Evolutionary conservation across 2,888 invertebrate genomes (phyloP), one percentile per base, ranked within the genome.

Genomic region (Sminthurinus aureus): DNA sequence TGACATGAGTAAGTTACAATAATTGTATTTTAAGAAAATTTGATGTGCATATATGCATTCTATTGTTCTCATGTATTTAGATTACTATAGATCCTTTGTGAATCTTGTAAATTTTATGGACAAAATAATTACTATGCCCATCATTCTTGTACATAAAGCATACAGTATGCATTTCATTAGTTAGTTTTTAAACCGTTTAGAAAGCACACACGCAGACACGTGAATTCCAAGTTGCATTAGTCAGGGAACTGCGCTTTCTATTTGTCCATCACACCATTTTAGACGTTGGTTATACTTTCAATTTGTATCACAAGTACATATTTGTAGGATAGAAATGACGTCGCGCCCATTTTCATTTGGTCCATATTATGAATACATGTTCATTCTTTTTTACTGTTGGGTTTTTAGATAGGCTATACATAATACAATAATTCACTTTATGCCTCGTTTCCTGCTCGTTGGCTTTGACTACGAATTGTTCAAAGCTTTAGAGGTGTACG

Each of bases 1-100:
- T 66, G 89, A 90, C 84, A 90, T 90, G 89, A 89, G 90, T 90
- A 87, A 87, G 89, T 73, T n/a, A 38, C 24, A 58, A 38, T 38
- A 6, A 4, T 38, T 4, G 3, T 38, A 38, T 38, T 38, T 38
- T 38, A 38, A 38, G 38, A 38, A 38, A 38, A 4, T 38, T 38
- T 38, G n/a, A n/a, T n/a, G n/a, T 58, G 2, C 9, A 58, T 18
- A 9, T 58, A 9, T 58, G 38, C 38, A 38, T 38, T 38, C 38
- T 38, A 38, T 38, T 38, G 1, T 38, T 38, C 38, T 38, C 38
- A 38, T 38, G 1, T 38, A 38, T 38, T 38, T 38, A 38, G 38
- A 58, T 11, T 58, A 58, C 58, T 11, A 38, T 58, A 58, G 9
- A 58, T 11, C 18, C 58, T 58, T 38, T 58, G 58, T 58, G 18